Evolutionary conservation across 2,888 invertebrate genomes (phyloP).

Genomic region (Encarsia formosa): DNA sequence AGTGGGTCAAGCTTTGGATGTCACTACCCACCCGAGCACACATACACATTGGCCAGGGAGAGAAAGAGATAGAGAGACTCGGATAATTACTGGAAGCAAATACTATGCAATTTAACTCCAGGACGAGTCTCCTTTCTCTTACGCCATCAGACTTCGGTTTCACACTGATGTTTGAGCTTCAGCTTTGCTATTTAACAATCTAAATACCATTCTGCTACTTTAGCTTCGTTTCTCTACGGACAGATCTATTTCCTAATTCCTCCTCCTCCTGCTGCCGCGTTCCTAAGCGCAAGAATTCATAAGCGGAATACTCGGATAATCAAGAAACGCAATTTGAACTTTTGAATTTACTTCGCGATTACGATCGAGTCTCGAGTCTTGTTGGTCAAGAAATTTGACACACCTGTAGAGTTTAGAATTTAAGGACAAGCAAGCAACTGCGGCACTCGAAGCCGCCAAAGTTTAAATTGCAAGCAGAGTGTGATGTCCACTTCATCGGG

Average conservation of each 20-base stretch:
- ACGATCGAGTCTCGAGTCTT: too few relatives aligned
- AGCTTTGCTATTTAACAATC: conserved; percentile 33
- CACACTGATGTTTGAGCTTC: conserved; percentile 28
- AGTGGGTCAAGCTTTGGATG: conserved; percentile 33
- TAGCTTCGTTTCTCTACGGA: conserved; percentile 17
- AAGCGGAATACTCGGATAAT: too few relatives aligned
- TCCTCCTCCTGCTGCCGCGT: conserved; percentile 7
- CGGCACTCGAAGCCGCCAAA: background rate
- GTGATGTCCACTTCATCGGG: conserved; percentile 14
- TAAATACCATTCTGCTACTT: conserved; percentile 29
- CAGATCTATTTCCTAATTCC: conserved; percentile 12
- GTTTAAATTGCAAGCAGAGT: conserved; percentile 4
- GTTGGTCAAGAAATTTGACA: conserved; percentile 7
- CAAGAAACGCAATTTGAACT: too few relatives aligned
- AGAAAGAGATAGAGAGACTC: conserved; percentile 24
- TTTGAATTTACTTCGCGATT: too few relatives aligned
- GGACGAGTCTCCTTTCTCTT: conserved; percentile 6
- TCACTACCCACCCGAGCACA: background rate
- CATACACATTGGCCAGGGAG: background rate
- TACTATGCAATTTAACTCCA: conserved; percentile 38
- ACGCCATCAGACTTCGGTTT: conserved; percentile 10
- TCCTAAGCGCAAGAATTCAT: too few relatives aligned
- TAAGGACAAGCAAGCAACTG: too few relatives aligned
- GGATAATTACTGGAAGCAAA: conserved; percentile 43
- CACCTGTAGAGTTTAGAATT: conserved; percentile 8